Evolutionary conservation across 2,888 invertebrate genomes (phyloP).

Genomic region (Micropterix aruncella): DNA sequence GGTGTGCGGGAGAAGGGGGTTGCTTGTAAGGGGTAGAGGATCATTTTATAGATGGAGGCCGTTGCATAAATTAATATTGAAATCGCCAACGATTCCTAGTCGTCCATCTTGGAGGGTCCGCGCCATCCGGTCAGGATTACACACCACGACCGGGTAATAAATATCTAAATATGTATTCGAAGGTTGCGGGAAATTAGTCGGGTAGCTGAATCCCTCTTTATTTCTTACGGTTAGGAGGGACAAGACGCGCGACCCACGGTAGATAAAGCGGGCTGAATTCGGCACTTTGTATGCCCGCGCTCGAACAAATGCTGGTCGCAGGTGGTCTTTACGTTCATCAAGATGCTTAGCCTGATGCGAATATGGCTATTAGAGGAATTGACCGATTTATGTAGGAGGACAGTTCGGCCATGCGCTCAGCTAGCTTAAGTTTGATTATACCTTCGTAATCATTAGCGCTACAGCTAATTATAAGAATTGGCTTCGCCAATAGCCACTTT

Average conservation of each 20-base stretch:
- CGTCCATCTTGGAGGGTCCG: background rate
- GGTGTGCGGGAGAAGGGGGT: background rate
- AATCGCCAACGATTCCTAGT: background rate
- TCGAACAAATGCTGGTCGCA: constrained; percentile 36
- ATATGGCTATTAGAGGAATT: too few species aligned
- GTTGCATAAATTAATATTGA: background rate
- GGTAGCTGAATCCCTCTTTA: background rate
- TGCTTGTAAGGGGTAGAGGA: background rate
- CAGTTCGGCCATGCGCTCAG: too few species aligned
- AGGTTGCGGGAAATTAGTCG: background rate
- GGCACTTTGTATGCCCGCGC: constrained; percentile 45
- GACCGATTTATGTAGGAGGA: background rate
- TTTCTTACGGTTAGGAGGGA: background rate
- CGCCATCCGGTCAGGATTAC: background rate
- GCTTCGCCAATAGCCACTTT: too few species aligned
- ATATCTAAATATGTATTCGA: background rate
- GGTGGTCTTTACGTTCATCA: constrained; percentile 42
- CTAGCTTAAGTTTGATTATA: too few species aligned
- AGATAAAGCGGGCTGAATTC: constrained; percentile 13
- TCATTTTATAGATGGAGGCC: too few species aligned
- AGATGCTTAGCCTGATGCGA: constrained; percentile 35
- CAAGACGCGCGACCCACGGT: background rate
- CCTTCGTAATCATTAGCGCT: too few species aligned
- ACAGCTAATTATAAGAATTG: too few species aligned
- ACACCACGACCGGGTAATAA: background rate